Evolutionary conservation across 2,797 vertebrate species (phyloP), one percentile per base, ranked within the genome.

Genomic region (Dallia pectoralis): DNA sequence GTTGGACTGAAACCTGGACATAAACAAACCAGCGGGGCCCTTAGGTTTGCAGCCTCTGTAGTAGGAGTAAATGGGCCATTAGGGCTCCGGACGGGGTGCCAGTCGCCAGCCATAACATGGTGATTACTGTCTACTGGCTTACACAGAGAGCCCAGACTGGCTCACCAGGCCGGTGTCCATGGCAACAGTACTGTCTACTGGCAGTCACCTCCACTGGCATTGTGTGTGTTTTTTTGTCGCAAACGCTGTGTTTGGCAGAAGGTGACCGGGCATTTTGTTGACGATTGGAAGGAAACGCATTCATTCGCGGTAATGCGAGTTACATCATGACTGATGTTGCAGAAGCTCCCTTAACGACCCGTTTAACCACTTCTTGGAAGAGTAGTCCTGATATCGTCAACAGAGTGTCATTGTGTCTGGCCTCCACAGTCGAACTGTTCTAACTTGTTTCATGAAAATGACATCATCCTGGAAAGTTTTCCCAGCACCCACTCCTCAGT

Each of bases 371-470:
- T 49, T 51, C 29, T 69, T 69, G 27, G 51, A 18, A 25, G 32
- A 40, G 65, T 44, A 14, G 25, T 67, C 19, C 44, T 36, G 49
- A 69, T 75, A 63, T 73, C 82, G 74, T 84, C 63, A 75, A 69
- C 75, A 78, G 78, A 65, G 77, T 82, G 25, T n/a, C 25, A 59
- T 59, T 68, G 44, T 59, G 82, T 71, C 76, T 16, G 22, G 63
- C 56, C 65, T 77, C 68, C 6, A 18, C 53, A 59, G 9, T 12
- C n/a, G 75, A 70, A 72, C 79, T 79, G 79, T 71, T 66, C 30
- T 15, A 83, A 90, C 89, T 77, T 88, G 90, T 86, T 73, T 81
- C 76, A 75, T 70, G 80, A 74, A 74, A 72, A 79, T 91, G 89
- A 92, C 88, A 83, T 92, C 88, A 91, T 85, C 82, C 62, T 68